Conservation (phyloP, 1,140 invertebrate species). For the Halesus radiatus region DNA sequence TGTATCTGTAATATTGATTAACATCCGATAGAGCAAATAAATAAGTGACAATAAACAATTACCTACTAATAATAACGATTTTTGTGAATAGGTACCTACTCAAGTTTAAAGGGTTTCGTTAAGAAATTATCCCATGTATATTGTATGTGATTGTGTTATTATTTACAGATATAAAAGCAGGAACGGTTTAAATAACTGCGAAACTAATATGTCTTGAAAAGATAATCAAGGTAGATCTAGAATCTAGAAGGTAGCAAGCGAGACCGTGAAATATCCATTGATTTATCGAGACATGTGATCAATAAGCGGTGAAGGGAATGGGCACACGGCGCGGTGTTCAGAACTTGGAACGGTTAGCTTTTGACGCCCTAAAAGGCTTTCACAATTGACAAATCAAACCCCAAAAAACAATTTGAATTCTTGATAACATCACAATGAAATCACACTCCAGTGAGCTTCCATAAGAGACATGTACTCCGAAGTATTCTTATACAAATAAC, state of each 20-base stretch:
- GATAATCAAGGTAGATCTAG: no score
- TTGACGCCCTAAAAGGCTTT: slow-evolving; percentile 50
- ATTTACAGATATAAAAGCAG: no score
- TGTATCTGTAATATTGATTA: no score
- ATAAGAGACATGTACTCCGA: slow-evolving; percentile 18
- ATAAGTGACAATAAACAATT: no score
- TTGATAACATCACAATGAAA: slow-evolving; percentile 50
- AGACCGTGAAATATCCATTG: neutral
- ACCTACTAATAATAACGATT: no score
- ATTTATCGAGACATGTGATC: slow-evolving; percentile 3
- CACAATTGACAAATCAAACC: slow-evolving; percentile 44
- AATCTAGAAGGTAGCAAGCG: neutral
- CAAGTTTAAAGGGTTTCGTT: no score
- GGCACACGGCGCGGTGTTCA: neutral
- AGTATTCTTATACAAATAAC: slow-evolving; percentile 28
- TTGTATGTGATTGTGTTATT: no score
- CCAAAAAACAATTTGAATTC: slow-evolving; percentile 47
- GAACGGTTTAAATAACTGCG: no score
- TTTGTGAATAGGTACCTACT: no score
- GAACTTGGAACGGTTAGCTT: slow-evolving; percentile 42
- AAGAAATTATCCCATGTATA: no score
- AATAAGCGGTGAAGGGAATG: neutral
- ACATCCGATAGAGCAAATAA: no score
- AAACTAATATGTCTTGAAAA: no score
- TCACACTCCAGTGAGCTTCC: slow-evolving; percentile 43